Conservation (phyloP, 2,113 vertebrate genomes). For the Brachyhypopomus gauderio region DNA sequence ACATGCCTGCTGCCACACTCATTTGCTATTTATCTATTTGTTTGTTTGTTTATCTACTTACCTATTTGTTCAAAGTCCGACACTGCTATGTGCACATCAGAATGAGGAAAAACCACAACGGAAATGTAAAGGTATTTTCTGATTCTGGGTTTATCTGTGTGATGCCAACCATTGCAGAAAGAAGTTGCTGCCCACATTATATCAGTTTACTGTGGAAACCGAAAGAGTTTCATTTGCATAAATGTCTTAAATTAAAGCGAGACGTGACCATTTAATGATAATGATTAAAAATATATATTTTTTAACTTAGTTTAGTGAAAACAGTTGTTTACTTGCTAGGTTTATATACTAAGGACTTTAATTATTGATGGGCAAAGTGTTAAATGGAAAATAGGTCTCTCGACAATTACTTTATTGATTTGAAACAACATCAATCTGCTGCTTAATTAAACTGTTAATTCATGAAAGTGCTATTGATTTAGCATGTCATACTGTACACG, state of each 20-base stretch:
- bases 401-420: constrained; percentile 69
- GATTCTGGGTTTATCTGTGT: neutral
- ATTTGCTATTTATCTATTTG: neutral
- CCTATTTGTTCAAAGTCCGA: too few species aligned
- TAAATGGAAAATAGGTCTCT: constrained; percentile 68
- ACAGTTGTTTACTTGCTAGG: neutral
- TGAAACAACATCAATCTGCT: constrained; percentile 65
- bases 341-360: constrained; percentile 24
- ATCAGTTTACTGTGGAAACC: too few species aligned
- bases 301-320: too few species aligned
- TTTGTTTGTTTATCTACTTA: too few species aligned
- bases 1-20: neutral
- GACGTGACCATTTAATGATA: too few species aligned
- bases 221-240: too few species aligned
- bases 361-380: constrained; percentile 64
- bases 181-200: neutral
- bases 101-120: neutral
- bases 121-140: neutral
- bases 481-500: constrained; percentile 20
- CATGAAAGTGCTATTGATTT: constrained; percentile 66
- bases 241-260: too few species aligned
- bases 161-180: neutral
- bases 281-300: too few species aligned
- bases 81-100: neutral
- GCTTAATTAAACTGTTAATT: constrained; percentile 74